Evolutionary conservation across 2,888 invertebrate species (phyloP).

Genomic region (Neoitamus cyanurus): DNA sequence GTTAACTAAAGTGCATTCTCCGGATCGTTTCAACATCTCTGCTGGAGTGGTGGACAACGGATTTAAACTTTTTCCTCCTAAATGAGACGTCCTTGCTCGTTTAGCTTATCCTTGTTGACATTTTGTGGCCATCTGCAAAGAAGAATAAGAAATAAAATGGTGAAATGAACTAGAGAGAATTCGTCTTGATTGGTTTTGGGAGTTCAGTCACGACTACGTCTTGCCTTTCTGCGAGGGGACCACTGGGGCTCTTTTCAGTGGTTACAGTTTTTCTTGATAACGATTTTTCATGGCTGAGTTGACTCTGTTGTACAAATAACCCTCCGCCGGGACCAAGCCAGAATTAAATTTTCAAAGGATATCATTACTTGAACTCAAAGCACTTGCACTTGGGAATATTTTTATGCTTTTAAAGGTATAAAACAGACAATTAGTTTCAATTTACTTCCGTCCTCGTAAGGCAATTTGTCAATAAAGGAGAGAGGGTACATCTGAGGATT

Average conservation of each 20-base stretch:
- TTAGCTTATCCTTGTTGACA: constrained; percentile 30
- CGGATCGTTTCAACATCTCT: neutral
- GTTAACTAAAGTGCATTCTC: constrained; percentile 41
- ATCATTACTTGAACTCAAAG: neutral
- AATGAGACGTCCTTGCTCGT: constrained; percentile 27
- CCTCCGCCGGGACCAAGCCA: neutral
- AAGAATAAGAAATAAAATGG: constrained; percentile 29
- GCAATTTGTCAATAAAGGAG: neutral
- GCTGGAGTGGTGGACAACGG: constrained; percentile 1
- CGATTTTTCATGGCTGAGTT: neutral
- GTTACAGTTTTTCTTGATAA: neutral
- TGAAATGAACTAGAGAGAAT: constrained; percentile 49
- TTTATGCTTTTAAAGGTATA: neutral
- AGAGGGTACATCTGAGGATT: neutral
- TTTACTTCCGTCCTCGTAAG: neutral
- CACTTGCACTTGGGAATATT: neutral
- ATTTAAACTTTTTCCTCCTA: constrained; percentile 19
- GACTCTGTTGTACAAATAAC: neutral
- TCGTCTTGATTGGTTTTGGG: constrained; percentile 50
- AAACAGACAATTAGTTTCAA: neutral
- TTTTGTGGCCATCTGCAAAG: constrained; percentile 33
- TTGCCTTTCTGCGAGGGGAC: neutral
- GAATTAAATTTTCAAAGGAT: neutral
- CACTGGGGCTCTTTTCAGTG: neutral
- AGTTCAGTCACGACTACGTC: constrained; percentile 19